Percentiles rank a stretch among this genome's conserved stretches.
These are phyloP conservation scores for Caenorhabditis afra DNA, from an alignment of 2,888 invertebrate species.

Conservation along the genomic window DNA sequence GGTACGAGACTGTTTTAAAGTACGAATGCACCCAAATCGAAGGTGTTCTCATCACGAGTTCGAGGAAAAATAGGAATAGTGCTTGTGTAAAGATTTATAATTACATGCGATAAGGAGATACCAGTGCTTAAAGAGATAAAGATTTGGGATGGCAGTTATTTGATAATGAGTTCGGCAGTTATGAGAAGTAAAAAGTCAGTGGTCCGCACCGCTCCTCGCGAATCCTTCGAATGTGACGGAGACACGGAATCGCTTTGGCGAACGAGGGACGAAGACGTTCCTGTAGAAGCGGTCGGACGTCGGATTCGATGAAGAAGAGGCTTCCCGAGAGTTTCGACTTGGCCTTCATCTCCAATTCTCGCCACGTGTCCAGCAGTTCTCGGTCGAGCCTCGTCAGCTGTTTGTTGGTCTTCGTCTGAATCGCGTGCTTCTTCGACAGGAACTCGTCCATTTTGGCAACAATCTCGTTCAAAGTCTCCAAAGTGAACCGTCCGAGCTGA, in stretches of 20 bases:
- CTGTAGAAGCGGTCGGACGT: conserved; percentile 46
- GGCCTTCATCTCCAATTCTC: conserved; percentile 49
- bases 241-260: conserved; percentile 51
- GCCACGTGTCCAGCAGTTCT: conserved; percentile 40
- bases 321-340: conserved; percentile 26
- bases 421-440: conserved; percentile 23
- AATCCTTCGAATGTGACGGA: conserved; percentile 48
- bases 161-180: too few relatives aligned
- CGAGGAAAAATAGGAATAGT: too few relatives aligned
- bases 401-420: conserved; percentile 34
- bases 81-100: too few relatives aligned
- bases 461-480: conserved; percentile 55
- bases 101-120: too few relatives aligned
- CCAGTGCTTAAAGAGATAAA: too few relatives aligned
- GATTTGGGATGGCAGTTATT: too few relatives aligned
- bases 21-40: background rate
- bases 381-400: conserved; percentile 41
- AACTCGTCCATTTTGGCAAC: conserved; percentile 53
- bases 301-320: conserved; percentile 51
- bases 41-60: too few relatives aligned
- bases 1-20: background rate
- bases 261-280: conserved; percentile 47
- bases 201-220: conserved; percentile 56
- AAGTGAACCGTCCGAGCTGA: conserved; percentile 50
- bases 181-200: conserved; percentile 50